Evolutionary conservation across 2,888 invertebrate genomes (phyloP), one percentile per base, ranked within the genome.

Genomic region (Oligia strigilis): DNA sequence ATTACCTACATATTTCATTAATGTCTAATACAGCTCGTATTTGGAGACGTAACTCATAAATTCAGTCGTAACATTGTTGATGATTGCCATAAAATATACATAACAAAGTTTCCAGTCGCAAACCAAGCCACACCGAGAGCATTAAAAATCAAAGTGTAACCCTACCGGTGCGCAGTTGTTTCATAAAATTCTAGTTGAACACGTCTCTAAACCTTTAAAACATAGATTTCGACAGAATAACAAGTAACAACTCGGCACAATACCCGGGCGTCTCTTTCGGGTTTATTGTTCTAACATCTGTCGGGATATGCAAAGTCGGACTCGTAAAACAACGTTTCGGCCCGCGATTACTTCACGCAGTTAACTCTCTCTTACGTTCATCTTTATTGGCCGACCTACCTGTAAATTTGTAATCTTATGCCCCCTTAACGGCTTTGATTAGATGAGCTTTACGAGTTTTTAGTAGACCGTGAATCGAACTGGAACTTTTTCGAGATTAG

Each of bases 281-380:
- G 93, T 95, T 96, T 95, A 96, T 95, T 94, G 94, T 94, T 91
- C 93, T 88, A 95, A 93, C 96, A 96, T 95, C 96, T 96, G 96
- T 93, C 92, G 93, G 95, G 93, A 94, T 95, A 96, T 96, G 96
- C 96, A 95, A 96, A 96, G 94, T 95, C 92, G 89, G 90, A 91
- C 89, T 94, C 95, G 93, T 96, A 96, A 96, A 96, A 93, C 94
- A 93, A 91, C 92, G 92, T 93, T 91, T 92, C 92, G 93, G 89
- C 89, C 93, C 89, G 90, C 93, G 94, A 94, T 95, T 94, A 95
- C 95, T 94, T 92, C 88, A 89, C 91, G 92, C 94, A 93, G 95
- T 95, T 95, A 95, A 96, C 95, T 96, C 95, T 92, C 96, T 95
- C 95, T 96, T 95, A 95, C 93, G 91, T 92, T 94, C 94, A 94